phyloP scores from a whole-genome alignment of 1,140 invertebrate species.

The Pseudomyrmex cubaensis region DNA sequence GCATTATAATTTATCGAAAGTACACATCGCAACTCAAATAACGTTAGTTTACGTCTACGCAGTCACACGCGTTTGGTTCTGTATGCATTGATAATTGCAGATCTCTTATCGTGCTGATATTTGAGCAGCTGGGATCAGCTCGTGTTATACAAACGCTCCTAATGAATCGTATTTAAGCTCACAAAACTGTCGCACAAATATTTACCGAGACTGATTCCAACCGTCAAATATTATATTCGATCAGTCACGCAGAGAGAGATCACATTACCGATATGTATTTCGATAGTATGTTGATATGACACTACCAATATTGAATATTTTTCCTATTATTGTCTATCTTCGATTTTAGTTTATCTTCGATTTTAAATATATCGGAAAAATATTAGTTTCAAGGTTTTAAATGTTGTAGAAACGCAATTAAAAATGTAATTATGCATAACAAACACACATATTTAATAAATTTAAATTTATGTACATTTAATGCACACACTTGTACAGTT shows the following conservation, averaged over 20 bases:
- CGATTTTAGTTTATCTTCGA: not conserved
- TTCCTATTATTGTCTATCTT: not conserved
- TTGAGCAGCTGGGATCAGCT: constrained; percentile 56
- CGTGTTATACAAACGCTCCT: constrained; percentile 54
- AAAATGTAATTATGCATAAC: not conserved
- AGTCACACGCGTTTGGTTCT: not conserved
- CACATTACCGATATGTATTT: not conserved
- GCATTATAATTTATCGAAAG: constrained; percentile 11
- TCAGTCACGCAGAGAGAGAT: constrained; percentile 38
- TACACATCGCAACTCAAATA: constrained; percentile 12
- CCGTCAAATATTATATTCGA: constrained; percentile 51
- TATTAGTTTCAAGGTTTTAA: not conserved
- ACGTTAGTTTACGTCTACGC: constrained; percentile 35
- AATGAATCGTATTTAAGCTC: constrained; percentile 59
- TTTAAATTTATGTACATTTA: not conserved
- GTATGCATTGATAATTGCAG: constrained; percentile 56
- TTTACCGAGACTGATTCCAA: constrained; percentile 47
- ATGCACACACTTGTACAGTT: not conserved
- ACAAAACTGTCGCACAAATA: constrained; percentile 60
- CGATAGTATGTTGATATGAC: constrained; percentile 10
- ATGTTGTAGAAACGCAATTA: not conserved
- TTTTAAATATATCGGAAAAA: not conserved
- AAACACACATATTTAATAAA: not conserved
- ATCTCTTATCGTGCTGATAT: constrained; percentile 53
- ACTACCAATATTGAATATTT: constrained; percentile 1